Base-by-base conservation (phyloP, 2,113 vertebrate genomes). In the Nicator chloris region DNA sequence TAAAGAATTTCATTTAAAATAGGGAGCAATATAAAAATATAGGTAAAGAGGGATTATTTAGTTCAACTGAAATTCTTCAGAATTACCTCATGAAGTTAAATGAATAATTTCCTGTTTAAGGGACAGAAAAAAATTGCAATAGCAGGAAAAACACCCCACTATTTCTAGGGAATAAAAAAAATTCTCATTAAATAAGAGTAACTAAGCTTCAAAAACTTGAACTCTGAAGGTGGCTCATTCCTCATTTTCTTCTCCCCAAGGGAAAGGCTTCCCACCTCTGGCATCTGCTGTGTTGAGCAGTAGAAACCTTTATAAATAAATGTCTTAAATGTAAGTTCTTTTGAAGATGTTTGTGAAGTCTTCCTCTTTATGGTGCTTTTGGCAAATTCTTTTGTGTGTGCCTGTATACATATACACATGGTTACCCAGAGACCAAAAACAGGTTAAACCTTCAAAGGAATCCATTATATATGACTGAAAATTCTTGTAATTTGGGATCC, bases 401-500 rank as follows among this genome's bases (percentile, higher is more conserved):
- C 5, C 2, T 49, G 21, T 23, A 27, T 14, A 35, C 13, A 50
- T 9, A 18, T 3, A 65, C 9, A 19, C 0, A 1, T 61, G 20
- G 6, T 40, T 86, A 30, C 14, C 57, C 26, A 69, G 66, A 81
- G 51, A 92, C 66, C 28, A 37, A 76, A 83, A 88, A 7, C 40
- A 89, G 22, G 15, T 33, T 60, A 40, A 78, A 5, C 31, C 53
- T 93, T 69, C 35, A 68, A 86, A 81, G 9, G 37, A 90, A 91
- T 33, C 3, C 31, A 28, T 64, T 64, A 82, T 53, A 49, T 30
- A 45, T 53, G 56, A 92, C 13, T 87, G 59, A 95, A 81, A 78
- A 88, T 40, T 91, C n/a, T 30, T 20, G 11, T 80, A 64, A 93
- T 95, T 95, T 97, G 63, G 13, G 21, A 53, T 93, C 39, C 13